Evolutionary conservation across 1,140 invertebrate genomes (phyloP).

Genomic region (Samia ricini): DNA sequence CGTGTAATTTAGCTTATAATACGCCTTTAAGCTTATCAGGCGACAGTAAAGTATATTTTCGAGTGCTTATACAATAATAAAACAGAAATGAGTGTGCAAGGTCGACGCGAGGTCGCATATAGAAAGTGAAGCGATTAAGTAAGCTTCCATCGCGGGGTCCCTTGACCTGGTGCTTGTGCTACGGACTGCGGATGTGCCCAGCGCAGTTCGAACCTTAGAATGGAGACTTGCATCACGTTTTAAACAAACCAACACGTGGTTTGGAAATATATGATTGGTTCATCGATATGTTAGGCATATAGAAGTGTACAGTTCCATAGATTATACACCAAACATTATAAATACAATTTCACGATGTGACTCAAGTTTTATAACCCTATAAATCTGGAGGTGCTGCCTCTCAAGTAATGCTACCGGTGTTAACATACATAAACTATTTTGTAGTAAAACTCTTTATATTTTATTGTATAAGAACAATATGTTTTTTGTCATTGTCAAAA

Average conservation of each 20-base stretch:
- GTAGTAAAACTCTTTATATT: no score
- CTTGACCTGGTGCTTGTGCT: conserved; percentile 8
- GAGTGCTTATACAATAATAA: neutral
- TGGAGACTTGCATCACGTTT: neutral
- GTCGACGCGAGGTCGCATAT: conserved; percentile 6
- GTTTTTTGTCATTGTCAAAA: no score
- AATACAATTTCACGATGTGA: no score
- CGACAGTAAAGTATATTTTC: neutral
- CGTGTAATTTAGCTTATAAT: neutral
- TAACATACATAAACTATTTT: no score
- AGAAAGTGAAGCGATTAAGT: conserved; percentile 11
- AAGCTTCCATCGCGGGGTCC: conserved; percentile 3
- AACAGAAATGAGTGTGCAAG: conserved; percentile 9
- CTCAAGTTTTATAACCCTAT: no score
- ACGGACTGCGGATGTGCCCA: conserved; percentile 5
- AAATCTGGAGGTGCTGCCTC: no score
- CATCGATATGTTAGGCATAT: no score
- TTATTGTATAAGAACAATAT: no score
- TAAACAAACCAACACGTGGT: neutral
- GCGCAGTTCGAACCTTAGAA: neutral
- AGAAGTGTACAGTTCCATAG: no score
- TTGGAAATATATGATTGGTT: no score
- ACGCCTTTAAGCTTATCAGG: neutral
- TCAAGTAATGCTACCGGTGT: no score
- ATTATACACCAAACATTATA: no score